Conservation (phyloP, 2,888 invertebrate species). For the Drosophila sordidapex region DNA sequence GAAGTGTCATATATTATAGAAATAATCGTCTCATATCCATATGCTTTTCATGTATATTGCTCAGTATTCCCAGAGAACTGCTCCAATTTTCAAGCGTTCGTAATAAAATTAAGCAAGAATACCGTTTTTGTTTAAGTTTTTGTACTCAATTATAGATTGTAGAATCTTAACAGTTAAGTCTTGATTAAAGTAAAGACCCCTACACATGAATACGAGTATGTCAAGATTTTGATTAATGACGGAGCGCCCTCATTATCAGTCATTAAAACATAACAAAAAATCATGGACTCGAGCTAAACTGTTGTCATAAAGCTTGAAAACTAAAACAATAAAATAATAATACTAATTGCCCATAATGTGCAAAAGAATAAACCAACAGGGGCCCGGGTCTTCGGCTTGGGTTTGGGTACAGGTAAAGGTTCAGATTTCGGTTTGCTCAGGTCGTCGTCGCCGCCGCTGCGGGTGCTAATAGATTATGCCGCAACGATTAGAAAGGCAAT, state of each 20-base stretch:
- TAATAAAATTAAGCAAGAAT: neutral
- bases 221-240: slow-evolving; percentile 57
- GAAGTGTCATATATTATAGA: neutral
- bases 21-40: neutral
- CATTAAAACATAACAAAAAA: slow-evolving; percentile 54
- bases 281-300: slow-evolving; percentile 33
- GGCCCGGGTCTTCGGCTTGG: neutral
- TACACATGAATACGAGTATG: neutral
- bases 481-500: slow-evolving; percentile 84
- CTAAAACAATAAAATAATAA: slow-evolving; percentile 71
- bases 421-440: slow-evolving; percentile 26
- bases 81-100: neutral
- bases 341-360: slow-evolving; percentile 73
- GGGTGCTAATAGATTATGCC: slow-evolving; percentile 83
- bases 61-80: neutral
- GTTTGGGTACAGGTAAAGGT: neutral
- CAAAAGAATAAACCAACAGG: slow-evolving; percentile 49
- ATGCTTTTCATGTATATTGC: neutral
- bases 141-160: neutral
- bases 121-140: neutral
- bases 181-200: slow-evolving; percentile 4
- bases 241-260: slow-evolving; percentile 30
- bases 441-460: slow-evolving; percentile 33
- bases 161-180: neutral
- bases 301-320: slow-evolving; percentile 62